Evolutionary conservation across 1,140 invertebrate genomes (phyloP), one percentile per base, ranked within the genome.

Genomic region (Nasonia vitripennis): DNA sequence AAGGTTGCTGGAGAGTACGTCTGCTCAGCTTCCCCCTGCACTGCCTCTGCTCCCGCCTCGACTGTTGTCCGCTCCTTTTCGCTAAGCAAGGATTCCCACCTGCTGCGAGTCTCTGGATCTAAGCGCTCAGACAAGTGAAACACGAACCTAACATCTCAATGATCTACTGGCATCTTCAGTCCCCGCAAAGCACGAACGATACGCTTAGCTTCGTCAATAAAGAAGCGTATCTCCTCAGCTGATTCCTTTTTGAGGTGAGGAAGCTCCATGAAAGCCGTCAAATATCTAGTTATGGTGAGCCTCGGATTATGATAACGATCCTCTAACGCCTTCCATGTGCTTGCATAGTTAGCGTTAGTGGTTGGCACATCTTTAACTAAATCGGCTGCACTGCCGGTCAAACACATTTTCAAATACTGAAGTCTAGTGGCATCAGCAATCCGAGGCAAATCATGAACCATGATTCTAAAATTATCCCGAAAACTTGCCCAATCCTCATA

Each of bases 401-500:
- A 27, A 68, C 62, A 70, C 31, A 55, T 62, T 68, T 48, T 68
- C 12, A 81, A 34, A 67, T 81, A 81, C 37, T 81, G 55, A 20
- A 81, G 37, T 27, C 67, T 81, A 31, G 34, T 48, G 1, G 20
- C 80, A 37, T 68, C 67, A 6, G 62, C 10, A 37, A 62, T 20
- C 34, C 37, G 62, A 62, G 51, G 31, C 17, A n/a, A 11, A n/a
- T 80, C 62, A 68, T 80, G 78, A 68, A 80, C 78, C 11, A 79
- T 34, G 4, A 45, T 45, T 2, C 7, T 55, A 23, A 79, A 79
- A 31, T 71, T 20, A 31, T 41, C 51, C 23, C 41, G 48, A 31
- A 79, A 79, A 31, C 55, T 79, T n/a, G 37, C 51, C 78, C 78
- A 80, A 80, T 62, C 78, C 17, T 80, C 55, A 17, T 80, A 68